These are phyloP conservation scores for Drosophila longiperda DNA, from an alignment of 2,888 invertebrate species.

Conservation along the genomic window DNA sequence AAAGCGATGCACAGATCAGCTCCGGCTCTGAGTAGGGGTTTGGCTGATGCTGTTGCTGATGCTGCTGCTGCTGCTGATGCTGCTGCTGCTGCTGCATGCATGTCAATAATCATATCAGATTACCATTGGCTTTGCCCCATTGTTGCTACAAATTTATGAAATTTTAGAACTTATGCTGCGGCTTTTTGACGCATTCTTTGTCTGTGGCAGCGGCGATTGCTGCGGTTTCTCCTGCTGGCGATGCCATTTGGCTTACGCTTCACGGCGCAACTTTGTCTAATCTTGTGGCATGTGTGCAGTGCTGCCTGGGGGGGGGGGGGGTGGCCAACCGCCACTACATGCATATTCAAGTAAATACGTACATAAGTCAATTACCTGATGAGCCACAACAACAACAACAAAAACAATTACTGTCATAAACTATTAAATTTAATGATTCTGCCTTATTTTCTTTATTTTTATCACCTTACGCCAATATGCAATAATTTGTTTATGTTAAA, in stretches of 20 bases:
- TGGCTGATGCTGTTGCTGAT: constrained; percentile 5
- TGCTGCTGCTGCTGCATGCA: constrained; percentile 60
- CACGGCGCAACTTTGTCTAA: constrained; percentile 56
- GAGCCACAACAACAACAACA: constrained; percentile 27
- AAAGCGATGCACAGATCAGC: constrained; percentile 12
- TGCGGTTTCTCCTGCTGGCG: constrained; percentile 47
- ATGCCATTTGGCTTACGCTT: constrained; percentile 29
- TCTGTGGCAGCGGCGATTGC: constrained; percentile 46
- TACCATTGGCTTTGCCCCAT: constrained; percentile 77
- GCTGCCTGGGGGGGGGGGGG: not conserved
- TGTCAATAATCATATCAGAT: constrained; percentile 79
- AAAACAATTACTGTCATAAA: constrained; percentile 55
- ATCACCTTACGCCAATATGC: constrained; percentile 48
- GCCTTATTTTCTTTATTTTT: constrained; percentile 52
- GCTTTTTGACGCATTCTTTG: constrained; percentile 77
- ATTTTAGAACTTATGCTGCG: constrained; percentile 78
- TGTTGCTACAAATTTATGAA: constrained; percentile 79
- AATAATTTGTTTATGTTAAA: constrained; percentile 55
- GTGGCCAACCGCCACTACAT: not conserved
- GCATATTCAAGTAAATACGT: constrained; percentile 16
- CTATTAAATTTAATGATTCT: constrained; percentile 48
- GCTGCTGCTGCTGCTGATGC: constrained; percentile 13
- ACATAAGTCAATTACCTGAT: constrained; percentile 46
- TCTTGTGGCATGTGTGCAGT: constrained; percentile 34
- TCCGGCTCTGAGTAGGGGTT: constrained; percentile 10